These are phyloP conservation scores for Phaonia tiefii DNA, from an alignment of 2,888 invertebrate genomes.

Conservation along the genomic window DNA sequence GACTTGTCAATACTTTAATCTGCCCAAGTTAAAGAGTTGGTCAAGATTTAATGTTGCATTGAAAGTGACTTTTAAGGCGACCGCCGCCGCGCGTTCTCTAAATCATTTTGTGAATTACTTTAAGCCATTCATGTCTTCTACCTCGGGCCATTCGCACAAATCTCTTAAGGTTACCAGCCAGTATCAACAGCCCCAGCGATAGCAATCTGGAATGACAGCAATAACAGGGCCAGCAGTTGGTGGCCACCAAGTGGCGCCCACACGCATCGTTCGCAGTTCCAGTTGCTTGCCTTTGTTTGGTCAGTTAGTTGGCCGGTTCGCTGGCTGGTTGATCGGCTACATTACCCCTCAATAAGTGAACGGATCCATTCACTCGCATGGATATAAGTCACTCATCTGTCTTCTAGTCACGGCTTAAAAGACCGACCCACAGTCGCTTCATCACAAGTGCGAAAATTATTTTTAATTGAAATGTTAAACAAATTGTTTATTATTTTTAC, in stretches of 20 bases:
- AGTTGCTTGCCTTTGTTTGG: not conserved
- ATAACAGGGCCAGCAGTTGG: not conserved
- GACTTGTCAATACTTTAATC: not conserved
- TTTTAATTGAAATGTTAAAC: conserved; percentile 55
- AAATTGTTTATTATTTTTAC: conserved; percentile 18
- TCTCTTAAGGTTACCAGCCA: conserved; percentile 1
- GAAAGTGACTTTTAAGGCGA: conserved; percentile 1
- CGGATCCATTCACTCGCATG: no score
- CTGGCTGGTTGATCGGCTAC: not conserved
- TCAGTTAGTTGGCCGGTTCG: not conserved
- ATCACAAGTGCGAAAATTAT: conserved; percentile 5
- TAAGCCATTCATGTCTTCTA: not conserved
- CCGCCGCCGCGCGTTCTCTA: not conserved
- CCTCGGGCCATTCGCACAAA: not conserved
- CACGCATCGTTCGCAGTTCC: not conserved
- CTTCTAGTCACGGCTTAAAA: no score
- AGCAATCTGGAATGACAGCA: not conserved
- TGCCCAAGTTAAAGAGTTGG: not conserved
- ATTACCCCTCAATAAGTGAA: no score
- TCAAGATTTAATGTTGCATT: not conserved
- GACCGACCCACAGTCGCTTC: no score
- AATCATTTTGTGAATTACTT: not conserved
- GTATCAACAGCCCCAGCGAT: no score
- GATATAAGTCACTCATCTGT: no score
- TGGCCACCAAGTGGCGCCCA: conserved; percentile 11